A percentile compares a stretch with the other conserved stretches of the same genome.
Evolutionary conservation across 1,140 invertebrate species (phyloP).

Genomic region (Diabrotica virgifera): DNA sequence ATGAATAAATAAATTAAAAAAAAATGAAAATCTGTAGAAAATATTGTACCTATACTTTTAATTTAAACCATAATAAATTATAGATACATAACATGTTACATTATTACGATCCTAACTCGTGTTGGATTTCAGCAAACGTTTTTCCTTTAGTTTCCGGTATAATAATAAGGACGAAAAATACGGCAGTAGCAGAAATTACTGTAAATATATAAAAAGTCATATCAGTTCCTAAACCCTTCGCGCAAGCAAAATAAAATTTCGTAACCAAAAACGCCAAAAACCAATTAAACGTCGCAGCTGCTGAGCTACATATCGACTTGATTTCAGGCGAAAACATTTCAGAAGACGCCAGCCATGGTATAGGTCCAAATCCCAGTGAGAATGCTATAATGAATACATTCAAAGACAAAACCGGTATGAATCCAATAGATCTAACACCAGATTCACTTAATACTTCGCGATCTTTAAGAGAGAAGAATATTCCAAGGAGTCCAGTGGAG

Average conservation of each 20-base stretch:
- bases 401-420: slow-evolving; percentile 70
- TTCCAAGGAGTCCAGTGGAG: slow-evolving; percentile 61
- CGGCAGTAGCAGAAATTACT: slow-evolving; percentile 58
- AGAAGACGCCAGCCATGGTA: slow-evolving; percentile 75
- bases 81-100: neutral
- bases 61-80: neutral
- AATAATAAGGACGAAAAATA: slow-evolving; percentile 59
- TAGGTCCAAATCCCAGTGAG: slow-evolving; percentile 75
- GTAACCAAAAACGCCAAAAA: slow-evolving; percentile 80
- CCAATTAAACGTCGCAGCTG: slow-evolving; percentile 78
- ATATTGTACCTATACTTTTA: neutral
- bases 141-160: slow-evolving; percentile 79
- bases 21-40: neutral
- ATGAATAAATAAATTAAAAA: too few species aligned
- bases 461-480: slow-evolving; percentile 58
- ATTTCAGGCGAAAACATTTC: slow-evolving; percentile 75
- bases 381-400: slow-evolving; percentile 76
- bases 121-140: slow-evolving; percentile 70
- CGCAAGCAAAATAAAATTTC: slow-evolving; percentile 61
- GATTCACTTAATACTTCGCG: slow-evolving; percentile 38
- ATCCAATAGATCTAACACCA: slow-evolving; percentile 43
- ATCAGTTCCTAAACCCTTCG: slow-evolving; percentile 49
- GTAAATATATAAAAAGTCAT: slow-evolving; percentile 66
- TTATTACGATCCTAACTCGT: slow-evolving; percentile 48
- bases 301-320: slow-evolving; percentile 70